Percentiles rank a stretch among this genome's conserved stretches.
Conservation (phyloP, 2,113 vertebrate genomes). For the Phodopus roborovskii region DNA sequence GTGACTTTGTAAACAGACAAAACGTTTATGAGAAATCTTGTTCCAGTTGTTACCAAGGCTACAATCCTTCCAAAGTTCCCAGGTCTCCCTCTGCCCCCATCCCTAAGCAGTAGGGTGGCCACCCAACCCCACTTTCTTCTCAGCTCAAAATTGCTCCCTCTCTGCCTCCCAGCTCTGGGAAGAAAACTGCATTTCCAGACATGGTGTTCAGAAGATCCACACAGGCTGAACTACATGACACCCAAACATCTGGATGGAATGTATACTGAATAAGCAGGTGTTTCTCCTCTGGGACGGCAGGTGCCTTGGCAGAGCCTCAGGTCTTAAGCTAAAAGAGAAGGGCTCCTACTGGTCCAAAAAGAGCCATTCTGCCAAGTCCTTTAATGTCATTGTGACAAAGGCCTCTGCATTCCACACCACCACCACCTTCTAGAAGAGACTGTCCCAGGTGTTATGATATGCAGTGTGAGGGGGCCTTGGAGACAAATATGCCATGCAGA, state of each 20-base stretch:
- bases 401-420: not conserved
- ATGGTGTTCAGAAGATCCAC: constrained; percentile 16
- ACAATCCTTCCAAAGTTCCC: not conserved
- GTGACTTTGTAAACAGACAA: constrained; percentile 52
- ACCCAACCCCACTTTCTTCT: not conserved
- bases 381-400: not conserved
- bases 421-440: not conserved
- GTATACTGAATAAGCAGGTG: constrained; percentile 69
- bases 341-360: not conserved
- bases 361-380: not conserved
- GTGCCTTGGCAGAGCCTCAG: constrained; percentile 52
- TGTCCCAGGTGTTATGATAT: not conserved
- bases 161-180: not conserved
- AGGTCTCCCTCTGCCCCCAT: not conserved
- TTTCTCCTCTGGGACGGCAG: constrained; percentile 63
- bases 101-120: not conserved
- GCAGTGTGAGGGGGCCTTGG: no score
- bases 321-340: not conserved
- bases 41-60: constrained; percentile 6
- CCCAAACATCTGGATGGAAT: constrained; percentile 71
- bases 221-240: constrained; percentile 26
- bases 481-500: no score
- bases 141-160: not conserved
- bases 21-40: constrained; percentile 44
- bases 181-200: constrained; percentile 51